A percentile compares a stretch with the other conserved stretches of the same genome.
These are phyloP conservation scores for Urophycis tenuis DNA, from an alignment of 2,797 vertebrate genomes.

Conservation along the genomic window DNA sequence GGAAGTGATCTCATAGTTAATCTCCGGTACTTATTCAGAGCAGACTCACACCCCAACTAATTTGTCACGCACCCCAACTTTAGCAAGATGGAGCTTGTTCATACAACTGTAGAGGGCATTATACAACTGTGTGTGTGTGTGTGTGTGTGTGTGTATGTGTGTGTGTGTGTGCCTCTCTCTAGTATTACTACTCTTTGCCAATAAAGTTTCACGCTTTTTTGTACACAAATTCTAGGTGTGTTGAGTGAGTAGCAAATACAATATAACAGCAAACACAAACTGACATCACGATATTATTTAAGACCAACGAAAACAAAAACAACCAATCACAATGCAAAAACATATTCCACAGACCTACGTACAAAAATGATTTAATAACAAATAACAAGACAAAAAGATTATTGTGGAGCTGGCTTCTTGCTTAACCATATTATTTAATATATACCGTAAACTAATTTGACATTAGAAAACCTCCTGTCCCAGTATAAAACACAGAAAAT, in stretches of 20 bases:
- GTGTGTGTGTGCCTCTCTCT: conserved; percentile 5
- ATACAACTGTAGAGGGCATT: conserved; percentile 58
- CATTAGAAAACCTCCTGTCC: background rate
- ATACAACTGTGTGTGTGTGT: conserved; percentile 18
- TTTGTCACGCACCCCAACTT: background rate
- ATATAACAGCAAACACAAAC: conserved; percentile 33
- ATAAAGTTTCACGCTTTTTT: background rate
- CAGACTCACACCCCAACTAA: background rate
- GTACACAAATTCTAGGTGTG: background rate
- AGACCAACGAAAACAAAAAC: conserved; percentile 8
- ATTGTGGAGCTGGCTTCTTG: background rate
- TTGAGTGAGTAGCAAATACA: conserved; percentile 10
- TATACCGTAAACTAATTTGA: background rate
- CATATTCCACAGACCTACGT: conserved; percentile 21
- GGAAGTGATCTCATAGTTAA: background rate
- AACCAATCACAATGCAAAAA: conserved; percentile 29
- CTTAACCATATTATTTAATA: background rate
- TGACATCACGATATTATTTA: conserved; percentile 39
- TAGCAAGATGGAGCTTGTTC: conserved; percentile 6
- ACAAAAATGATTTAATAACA: background rate
- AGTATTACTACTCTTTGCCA: background rate
- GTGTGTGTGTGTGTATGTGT: conserved; percentile 19
- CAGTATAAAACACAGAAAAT: background rate
- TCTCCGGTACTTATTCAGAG: background rate
- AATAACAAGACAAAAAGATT: conserved; percentile 11